Percentiles rank a stretch among this genome's conserved stretches.
Evolutionary conservation across 1,140 invertebrate genomes (phyloP).

Genomic region (Pseudomyrmex pallidus): DNA sequence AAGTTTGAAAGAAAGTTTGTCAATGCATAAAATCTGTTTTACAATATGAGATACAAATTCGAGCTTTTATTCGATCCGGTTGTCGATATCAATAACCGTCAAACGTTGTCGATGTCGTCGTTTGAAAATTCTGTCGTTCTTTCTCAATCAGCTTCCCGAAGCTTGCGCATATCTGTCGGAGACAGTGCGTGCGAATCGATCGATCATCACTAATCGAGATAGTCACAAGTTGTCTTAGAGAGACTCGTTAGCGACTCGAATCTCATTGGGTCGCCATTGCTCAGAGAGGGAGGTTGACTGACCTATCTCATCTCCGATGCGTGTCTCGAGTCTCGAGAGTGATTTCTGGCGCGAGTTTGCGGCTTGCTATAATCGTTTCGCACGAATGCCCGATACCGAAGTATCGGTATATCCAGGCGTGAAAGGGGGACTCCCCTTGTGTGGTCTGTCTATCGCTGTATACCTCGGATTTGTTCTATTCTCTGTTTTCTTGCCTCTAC

Average conservation of each 20-base stretch:
- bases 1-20: no score
- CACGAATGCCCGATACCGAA: constrained; percentile 79
- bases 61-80: no score
- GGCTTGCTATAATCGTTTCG: constrained; percentile 80
- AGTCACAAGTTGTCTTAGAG: constrained; percentile 23
- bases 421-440: constrained; percentile 42
- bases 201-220: constrained; percentile 49
- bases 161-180: neutral
- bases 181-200: neutral
- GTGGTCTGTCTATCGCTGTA: constrained; percentile 14
- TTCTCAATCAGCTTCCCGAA: constrained; percentile 27
- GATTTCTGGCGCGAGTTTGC: constrained; percentile 75
- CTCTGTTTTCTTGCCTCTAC: constrained; percentile 2
- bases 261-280: constrained; percentile 59
- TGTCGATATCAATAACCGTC: no score
- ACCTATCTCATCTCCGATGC: constrained; percentile 66
- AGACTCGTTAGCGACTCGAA: constrained; percentile 31
- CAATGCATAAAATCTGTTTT: no score
- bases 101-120: neutral
- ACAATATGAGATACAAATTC: no score
- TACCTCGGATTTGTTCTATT: neutral
- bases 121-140: constrained; percentile 20
- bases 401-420: constrained; percentile 61
- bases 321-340: constrained; percentile 36
- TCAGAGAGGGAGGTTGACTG: constrained; percentile 59